Percentiles rank a stretch among this genome's conserved stretches.
These are phyloP conservation scores for Zoroaster sp. DNA, from an alignment of 53 echinoderm and acorn worm genomes.

Conservation along the genomic window DNA sequence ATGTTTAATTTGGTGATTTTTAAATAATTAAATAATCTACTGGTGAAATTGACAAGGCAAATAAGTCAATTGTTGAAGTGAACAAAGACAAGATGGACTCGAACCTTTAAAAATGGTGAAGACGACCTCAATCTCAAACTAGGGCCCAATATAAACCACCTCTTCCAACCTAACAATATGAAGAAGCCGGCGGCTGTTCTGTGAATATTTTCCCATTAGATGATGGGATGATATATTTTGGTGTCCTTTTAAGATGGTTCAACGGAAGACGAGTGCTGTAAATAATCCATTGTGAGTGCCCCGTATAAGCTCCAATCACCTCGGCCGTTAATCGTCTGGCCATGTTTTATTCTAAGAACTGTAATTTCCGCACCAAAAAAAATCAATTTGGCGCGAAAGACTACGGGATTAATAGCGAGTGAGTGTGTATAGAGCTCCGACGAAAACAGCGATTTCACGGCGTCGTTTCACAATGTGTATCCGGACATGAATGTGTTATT, in stretches of 20 bases:
- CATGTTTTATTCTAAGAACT: background rate
- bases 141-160: background rate
- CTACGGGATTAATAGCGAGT: background rate
- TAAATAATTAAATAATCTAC: too few relatives aligned
- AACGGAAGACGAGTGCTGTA: background rate
- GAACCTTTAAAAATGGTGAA: too few relatives aligned
- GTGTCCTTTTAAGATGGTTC: too few relatives aligned
- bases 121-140: background rate
- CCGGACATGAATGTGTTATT: background rate
- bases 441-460: background rate
- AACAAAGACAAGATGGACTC: too few relatives aligned
- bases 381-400: background rate
- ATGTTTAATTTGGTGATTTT: too few relatives aligned
- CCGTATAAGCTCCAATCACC: background rate
- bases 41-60: too few relatives aligned
- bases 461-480: background rate
- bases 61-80: too few relatives aligned
- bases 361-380: conserved; percentile 8
- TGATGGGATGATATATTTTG: background rate
- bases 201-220: background rate
- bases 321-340: background rate
- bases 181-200: background rate
- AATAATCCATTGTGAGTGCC: background rate
- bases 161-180: background rate
- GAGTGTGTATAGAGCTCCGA: background rate